Evolutionary conservation across 2,113 vertebrate species (phyloP), one percentile per base, ranked within the genome.

Genomic region (Fregetta grallaria): DNA sequence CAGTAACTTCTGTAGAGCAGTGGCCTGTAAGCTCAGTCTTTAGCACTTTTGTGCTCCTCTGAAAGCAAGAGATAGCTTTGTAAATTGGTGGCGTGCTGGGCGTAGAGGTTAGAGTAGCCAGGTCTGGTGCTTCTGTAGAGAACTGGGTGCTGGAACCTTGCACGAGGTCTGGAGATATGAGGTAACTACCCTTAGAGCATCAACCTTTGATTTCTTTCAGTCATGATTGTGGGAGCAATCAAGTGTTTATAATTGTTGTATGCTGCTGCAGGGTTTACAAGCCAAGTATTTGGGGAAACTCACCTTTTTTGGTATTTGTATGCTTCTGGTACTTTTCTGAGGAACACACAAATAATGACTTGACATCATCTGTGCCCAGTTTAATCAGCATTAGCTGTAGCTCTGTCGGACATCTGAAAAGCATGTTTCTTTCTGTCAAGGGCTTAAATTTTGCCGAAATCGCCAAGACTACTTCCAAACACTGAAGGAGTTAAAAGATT

Each of bases 131-230:
- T 77, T 23, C 10, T 47, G 12, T 55, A 34, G 74, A 49, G 27
- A 68, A 14, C 5, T 25, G 26, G 1, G 5, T 17, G 40, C 47
- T 82, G 25, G 11, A 82, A 42, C 40, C 47, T 19, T 29, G 11
- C 3, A 2, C 1, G 4, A 29, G 9, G 18, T 42, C 18, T 74
- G 47, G 59, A 47, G 7, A 3, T 36, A 13, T 0, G 5, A 21
- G 9, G 19, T 52, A 68, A 9, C 14, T 55, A 12, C 16, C 4
- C n/a, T 82, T 67, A 49, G 22, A 62, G 10, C 32, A 53, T 62
- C 21, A 58, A 3, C 26, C 25, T 73, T 78, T 59, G 34, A 11
- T 56, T 79, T 91, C n/a, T 81, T 74, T 26, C 25, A 17, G 63
- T 44, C 8, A 2, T 25, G 23, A 17, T 8, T 75, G 61, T 76